Base-by-base conservation (phyloP, 2,797 vertebrate genomes). In the Myotis myotis region DNA sequence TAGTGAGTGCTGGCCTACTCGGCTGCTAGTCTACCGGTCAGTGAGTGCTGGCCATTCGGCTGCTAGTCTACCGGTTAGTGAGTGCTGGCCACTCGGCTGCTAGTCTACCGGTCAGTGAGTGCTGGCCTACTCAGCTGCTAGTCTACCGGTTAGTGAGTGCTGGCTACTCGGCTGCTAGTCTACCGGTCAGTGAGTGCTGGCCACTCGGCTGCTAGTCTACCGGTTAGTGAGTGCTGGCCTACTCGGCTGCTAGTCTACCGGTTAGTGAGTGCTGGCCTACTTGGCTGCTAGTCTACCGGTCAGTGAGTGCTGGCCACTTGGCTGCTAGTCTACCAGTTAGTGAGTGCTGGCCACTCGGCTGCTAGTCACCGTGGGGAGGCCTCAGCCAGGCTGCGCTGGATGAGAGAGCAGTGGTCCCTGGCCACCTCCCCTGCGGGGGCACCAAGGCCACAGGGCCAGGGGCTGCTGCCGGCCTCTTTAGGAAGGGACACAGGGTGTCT, bases 401-500 rank as follows among this genome's bases (percentile, higher is more conserved):
- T 99, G 98, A 99, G 98, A 99, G 98, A 98, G 98, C 98, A 98
- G 96, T 98, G 97, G 99, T 98, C 98, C 98, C 98, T 98, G 98
- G 98, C 98, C 98, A 98, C 98, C 98, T 98, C 98, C 98, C 95
- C 97, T 97, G 95, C 97, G 98, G 98, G 97, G 98, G 98, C 98
- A 85, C 95, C 97, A 96, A 97, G 98, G 97, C 92, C 96, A 97
- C 97, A 95, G 97, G 99, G 99, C 99, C 99, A 99, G 98, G 99
- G 98, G 98, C 98, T 98, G 99, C 98, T 97, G 98, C 98, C 97
- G 98, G 98, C 98, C 98, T 98, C 98, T 99, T 99, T 98, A 98
- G 98, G 98, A 98, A 98, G 98, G 98, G 98, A 98, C 98, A 98
- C 97, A 99, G 98, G 98, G 99, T 99, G 98, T 99, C 98, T 99